Conservation (phyloP, 2,113 vertebrate species). For the Glaucidium brasilianum region DNA sequence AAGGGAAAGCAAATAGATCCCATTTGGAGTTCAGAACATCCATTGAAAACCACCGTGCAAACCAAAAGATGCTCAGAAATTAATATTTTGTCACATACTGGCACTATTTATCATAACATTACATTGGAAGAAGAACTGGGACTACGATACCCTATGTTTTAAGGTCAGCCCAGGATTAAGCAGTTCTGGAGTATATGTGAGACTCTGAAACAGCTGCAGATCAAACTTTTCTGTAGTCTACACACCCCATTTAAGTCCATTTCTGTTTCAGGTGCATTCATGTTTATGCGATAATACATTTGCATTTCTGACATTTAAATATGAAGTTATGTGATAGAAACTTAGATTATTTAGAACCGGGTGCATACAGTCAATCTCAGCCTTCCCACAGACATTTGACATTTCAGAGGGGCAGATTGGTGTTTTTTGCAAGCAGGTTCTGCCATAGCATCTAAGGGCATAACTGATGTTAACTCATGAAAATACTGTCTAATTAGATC, state of each 20-base stretch:
- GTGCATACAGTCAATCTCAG: neutral
- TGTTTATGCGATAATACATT: neutral
- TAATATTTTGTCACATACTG: neutral
- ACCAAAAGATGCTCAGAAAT: neutral
- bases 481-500: neutral
- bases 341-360: neutral
- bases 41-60: neutral
- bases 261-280: neutral
- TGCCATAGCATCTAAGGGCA: neutral
- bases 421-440: neutral
- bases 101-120: neutral
- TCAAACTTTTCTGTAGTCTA: neutral
- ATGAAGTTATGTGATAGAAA: neutral
- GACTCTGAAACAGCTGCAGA: accelerated
- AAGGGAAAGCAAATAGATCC: neutral
- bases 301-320: neutral
- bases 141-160: neutral
- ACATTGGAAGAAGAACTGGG: neutral
- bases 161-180: neutral
- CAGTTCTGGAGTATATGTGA: neutral
- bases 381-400: accelerated
- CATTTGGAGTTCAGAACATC: neutral
- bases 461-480: neutral
- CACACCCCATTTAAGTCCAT: neutral
- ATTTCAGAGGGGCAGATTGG: neutral